Percentiles rank a stretch among this genome's conserved stretches.
Conservation (phyloP, 2,113 vertebrate genomes). For the Trachemys scripta region DNA sequence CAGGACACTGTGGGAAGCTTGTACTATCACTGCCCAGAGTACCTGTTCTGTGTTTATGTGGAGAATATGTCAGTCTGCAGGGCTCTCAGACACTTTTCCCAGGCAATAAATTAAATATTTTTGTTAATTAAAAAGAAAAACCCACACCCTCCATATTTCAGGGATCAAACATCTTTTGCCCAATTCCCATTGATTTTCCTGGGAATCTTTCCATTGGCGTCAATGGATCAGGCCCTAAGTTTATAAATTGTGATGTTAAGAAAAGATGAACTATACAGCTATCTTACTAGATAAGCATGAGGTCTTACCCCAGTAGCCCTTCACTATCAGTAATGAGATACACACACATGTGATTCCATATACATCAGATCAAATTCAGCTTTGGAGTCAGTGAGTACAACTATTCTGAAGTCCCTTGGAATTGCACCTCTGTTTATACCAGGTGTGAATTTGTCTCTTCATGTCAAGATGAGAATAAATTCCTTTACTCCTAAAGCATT, state of each 20-base stretch:
- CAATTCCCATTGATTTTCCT: conserved; percentile 20
- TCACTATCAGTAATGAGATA: conserved; percentile 31
- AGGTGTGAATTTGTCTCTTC: not conserved
- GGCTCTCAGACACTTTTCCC: conserved; percentile 27
- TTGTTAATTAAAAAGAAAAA: conserved; percentile 29
- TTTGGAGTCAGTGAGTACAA: conserved; percentile 6
- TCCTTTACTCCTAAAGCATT: not conserved
- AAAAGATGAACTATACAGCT: not conserved
- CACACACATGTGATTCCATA: not conserved
- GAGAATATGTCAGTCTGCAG: conserved; percentile 28
- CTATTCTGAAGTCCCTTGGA: conserved; percentile 12
- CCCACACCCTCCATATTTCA: not conserved
- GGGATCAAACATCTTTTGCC: not conserved
- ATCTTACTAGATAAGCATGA: conserved; percentile 56
- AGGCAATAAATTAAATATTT: conserved; percentile 37
- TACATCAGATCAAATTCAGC: not conserved
- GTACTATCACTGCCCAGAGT: not conserved
- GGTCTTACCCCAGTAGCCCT: conserved; percentile 26
- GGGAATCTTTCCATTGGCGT: conserved; percentile 10
- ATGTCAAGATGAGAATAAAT: not conserved
- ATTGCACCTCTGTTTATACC: not conserved
- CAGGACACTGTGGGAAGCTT: conserved; percentile 2
- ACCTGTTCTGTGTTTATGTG: not conserved
- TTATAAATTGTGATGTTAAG: conserved; percentile 45
- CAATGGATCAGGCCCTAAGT: conserved; percentile 32